A percentile compares a stretch with the other conserved stretches of the same genome.
Conservation (phyloP, 2,888 invertebrate genomes). For the Drosophila kambysellisi region DNA sequence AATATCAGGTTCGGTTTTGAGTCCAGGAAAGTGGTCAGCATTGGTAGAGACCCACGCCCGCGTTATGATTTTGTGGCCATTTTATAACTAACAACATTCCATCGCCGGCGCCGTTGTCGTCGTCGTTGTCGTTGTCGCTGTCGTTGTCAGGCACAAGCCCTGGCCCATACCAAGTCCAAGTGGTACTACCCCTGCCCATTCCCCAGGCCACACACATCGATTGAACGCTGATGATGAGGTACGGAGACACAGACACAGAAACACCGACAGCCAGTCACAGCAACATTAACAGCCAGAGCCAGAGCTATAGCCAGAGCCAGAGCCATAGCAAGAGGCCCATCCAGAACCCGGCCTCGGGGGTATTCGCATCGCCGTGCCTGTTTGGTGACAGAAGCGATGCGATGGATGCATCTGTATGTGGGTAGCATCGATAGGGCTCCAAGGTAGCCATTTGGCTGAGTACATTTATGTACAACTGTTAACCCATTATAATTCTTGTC, state of each 20-base stretch:
- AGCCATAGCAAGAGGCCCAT: constrained; percentile 7
- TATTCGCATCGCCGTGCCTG: constrained; percentile 44
- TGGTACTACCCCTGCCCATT: constrained; percentile 23
- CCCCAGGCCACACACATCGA: constrained; percentile 65
- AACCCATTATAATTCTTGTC: constrained; percentile 48
- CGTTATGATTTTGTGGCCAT: constrained; percentile 82
- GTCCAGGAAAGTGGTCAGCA: constrained; percentile 48
- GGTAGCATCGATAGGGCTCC: constrained; percentile 30
- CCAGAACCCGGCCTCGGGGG: constrained; percentile 34
- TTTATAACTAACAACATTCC: constrained; percentile 78
- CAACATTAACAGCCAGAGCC: constrained; percentile 17
- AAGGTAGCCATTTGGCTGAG: constrained; percentile 17
- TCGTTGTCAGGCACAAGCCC: constrained; percentile 32
- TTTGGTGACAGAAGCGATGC: constrained; percentile 70
- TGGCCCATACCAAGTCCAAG: constrained; percentile 10
- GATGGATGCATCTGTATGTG: constrained; percentile 42
- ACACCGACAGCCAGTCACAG: constrained; percentile 14
- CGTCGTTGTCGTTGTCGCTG: constrained; percentile 22
- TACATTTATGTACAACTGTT: constrained; percentile 31
- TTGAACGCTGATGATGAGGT: constrained; percentile 60
- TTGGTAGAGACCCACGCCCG: constrained; percentile 69
- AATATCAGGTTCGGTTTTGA: constrained; percentile 71
- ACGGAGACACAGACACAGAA: constrained; percentile 33
- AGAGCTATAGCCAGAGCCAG: constrained; percentile 13
- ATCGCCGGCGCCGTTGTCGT: constrained; percentile 56